Evolutionary conservation across 2,888 invertebrate genomes (phyloP).

Genomic region (Tipula helvola): DNA sequence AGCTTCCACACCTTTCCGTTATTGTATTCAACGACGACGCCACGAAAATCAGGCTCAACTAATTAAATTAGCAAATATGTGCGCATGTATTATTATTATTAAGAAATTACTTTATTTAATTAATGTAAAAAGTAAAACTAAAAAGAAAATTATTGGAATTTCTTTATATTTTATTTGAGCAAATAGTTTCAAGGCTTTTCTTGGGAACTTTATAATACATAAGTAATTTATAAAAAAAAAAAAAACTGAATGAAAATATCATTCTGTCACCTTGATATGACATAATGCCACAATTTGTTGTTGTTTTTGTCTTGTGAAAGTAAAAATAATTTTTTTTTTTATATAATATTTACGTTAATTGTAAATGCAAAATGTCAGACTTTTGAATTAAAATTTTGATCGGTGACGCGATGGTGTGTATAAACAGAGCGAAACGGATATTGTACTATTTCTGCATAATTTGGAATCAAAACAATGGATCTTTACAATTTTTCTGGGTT

Average conservation of each 20-base stretch:
- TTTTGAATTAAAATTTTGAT: neutral
- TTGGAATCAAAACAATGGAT: too few species aligned
- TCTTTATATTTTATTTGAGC: neutral
- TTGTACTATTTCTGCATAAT: neutral
- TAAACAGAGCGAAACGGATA: neutral
- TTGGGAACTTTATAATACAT: slow-evolving; percentile 4
- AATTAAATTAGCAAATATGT: neutral
- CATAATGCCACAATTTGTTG: neutral
- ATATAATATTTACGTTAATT: neutral
- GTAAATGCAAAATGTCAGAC: neutral
- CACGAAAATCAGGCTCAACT: neutral
- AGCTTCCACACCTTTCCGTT: neutral
- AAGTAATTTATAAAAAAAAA: neutral
- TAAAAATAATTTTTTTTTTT: neutral
- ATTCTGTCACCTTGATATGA: neutral
- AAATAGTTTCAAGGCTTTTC: neutral
- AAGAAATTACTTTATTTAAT: neutral
- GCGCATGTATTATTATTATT: neutral
- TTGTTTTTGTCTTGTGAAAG: neutral
- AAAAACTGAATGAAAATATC: neutral
- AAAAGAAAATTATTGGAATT: neutral
- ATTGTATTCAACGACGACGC: neutral
- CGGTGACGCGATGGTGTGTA: neutral
- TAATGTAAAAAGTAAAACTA: neutral
- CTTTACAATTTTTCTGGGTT: too few species aligned